Evolutionary conservation across 1,140 invertebrate species (phyloP).

Genomic region (Lamellibrachia luymesi): DNA sequence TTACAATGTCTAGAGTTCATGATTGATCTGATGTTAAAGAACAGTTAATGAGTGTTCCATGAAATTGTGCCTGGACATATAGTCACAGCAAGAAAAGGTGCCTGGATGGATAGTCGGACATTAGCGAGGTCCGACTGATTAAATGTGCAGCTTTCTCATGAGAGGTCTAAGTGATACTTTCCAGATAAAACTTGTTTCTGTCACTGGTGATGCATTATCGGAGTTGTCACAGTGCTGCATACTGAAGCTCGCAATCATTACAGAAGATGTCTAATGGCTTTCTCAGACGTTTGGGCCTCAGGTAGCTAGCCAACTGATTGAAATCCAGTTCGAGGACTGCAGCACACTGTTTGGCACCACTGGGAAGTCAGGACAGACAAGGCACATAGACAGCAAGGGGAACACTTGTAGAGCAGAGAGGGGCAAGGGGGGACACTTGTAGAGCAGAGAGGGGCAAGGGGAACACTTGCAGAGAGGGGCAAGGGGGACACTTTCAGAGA

Average conservation of each 20-base stretch:
- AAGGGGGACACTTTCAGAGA: too few species aligned
- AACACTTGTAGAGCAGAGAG: too few species aligned
- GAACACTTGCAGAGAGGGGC: too few species aligned
- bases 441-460: too few species aligned
- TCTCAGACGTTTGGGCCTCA: neutral
- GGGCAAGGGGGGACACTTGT: too few species aligned
- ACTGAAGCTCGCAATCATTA: neutral
- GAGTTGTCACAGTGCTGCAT: neutral
- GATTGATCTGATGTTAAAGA: neutral
- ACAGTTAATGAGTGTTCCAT: neutral
- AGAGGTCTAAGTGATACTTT: neutral
- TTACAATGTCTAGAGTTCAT: neutral
- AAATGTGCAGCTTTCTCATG: neutral
- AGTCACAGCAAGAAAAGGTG: too few species aligned
- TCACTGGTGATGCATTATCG: neutral
- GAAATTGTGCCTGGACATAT: neutral
- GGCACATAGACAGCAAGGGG: too few species aligned
- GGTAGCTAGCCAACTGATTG: neutral
- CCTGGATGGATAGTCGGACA: neutral
- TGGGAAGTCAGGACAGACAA: too few species aligned
- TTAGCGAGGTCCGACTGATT: neutral
- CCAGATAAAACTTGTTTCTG: neutral
- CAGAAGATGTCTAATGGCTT: neutral
- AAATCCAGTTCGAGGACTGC: neutral
- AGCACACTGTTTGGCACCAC: neutral